Evolutionary conservation across 1,140 invertebrate genomes (phyloP), one percentile per base, ranked within the genome.

Genomic region (Drosophila tristis): DNA sequence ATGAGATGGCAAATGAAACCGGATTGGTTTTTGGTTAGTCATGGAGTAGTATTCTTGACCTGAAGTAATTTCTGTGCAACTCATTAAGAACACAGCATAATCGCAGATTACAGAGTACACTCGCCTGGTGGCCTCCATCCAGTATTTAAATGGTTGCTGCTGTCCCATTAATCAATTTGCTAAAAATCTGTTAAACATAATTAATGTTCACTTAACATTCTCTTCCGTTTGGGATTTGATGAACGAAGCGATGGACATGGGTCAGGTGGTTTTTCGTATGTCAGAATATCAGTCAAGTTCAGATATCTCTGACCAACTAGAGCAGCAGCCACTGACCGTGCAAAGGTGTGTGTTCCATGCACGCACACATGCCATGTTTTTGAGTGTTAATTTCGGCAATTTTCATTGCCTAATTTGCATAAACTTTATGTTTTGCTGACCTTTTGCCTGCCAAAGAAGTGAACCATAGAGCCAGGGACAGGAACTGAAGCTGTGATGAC

Each of bases 281-380:
- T 61, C 51, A 60, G 43, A 62, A 86, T 76, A 86, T 86, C 78
- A 78, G 82, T 82, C 82, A 86, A 86, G 82, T 87, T 86, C 84
- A 78, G 67, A 58, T 57, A 42, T 57, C 35, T 39, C 11, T 51
- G 76, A 48, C 15, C 73, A 76, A 55, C 58, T 63, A 45, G 70
- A 77, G 57, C 73, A 60, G 15, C 29, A 8, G 29, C 29, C 29
- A 29, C 29, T 7, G 29, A 9, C 11, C 11, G 35, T 2, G 6
- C 11, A 54, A 15, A 39, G 25, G 15, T 53, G 35, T 48, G 25
- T 53, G 35, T 48, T 61, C 35, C 16, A 29, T 43, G 48, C 54
- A 26, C 60, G 8, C 29, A 31, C 29, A 31, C 31, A 31, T 9
- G 8, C 8, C 23, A 11, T 23, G 13, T 48, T 25, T 58, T 61